phyloP scores from a whole-genome alignment of 1,140 invertebrate genomes.

The Brachionus manjavacas region DNA sequence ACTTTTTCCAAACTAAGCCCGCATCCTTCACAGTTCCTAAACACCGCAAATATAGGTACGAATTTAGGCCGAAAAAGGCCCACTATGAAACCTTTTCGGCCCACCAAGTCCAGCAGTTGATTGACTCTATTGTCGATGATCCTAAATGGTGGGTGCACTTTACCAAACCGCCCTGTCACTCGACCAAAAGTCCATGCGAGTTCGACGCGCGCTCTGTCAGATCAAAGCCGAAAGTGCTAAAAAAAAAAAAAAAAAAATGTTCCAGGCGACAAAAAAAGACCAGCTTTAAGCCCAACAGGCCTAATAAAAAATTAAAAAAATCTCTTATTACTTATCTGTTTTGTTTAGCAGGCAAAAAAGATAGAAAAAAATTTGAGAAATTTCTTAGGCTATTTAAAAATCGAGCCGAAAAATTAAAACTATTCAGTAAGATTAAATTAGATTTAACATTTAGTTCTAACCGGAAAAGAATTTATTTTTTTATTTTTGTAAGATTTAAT shows the following conservation, averaged over 20 bases:
- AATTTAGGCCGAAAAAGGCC: neutral
- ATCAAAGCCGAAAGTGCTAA: neutral
- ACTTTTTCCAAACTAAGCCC: neutral
- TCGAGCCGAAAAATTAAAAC: neutral
- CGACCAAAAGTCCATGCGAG: neutral
- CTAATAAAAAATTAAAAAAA: neutral
- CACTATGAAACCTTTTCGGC: neutral
- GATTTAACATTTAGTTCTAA: neutral
- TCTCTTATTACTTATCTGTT: neutral
- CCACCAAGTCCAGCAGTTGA: neutral
- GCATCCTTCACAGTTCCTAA: neutral
- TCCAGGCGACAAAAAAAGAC: neutral
- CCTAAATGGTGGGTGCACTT: conserved; percentile 16
- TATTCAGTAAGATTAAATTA: conserved; percentile 4
- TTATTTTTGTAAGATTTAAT: neutral
- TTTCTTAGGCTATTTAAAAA: neutral
- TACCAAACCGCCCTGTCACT: neutral
- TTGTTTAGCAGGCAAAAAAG: neutral
- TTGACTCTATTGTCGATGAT: neutral
- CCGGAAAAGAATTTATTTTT: neutral
- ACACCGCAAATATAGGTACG: neutral
- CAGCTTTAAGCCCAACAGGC: neutral
- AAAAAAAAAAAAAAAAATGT: neutral
- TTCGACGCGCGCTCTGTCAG: neutral
- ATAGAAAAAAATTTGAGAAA: neutral